Evolutionary conservation across 2,797 vertebrate species (phyloP), one percentile per base, ranked within the genome.

Genomic region (Sebastes nivosus): DNA sequence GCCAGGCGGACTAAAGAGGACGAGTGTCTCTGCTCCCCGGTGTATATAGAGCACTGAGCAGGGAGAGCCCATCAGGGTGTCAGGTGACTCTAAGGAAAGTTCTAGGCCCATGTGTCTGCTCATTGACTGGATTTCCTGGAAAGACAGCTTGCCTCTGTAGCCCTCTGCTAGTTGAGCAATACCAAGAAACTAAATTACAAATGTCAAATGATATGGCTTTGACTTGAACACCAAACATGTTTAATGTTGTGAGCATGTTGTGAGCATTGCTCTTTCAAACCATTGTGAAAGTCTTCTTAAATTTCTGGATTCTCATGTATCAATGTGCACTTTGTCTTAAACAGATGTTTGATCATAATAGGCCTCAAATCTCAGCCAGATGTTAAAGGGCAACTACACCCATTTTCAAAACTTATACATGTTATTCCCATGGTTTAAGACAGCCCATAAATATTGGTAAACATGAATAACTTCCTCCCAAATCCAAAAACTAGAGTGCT

Each of bases 21-120:
- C 20, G 85, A 94, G 75, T 34, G 77, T 74, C 77, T 81, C 75
- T 73, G 67, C 83, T 87, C 83, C n/a, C 73, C 38, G 29, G 88
- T 34, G 85, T 93, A 91, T 95, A 95, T 95, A 93, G 85, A 85
- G 72, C 64, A 25, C 82, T 25, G 85, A 65, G 80, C 71, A 75
- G 86, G 88, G 83, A 91, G 86, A 93, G 86, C 90, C 90, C 90
- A 89, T 64, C 52, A 25, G 73, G 76, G 88, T 88, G 93, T 96
- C 95, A 96, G 91, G 88, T 94, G 95, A 96, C 93, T 75, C 86
- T 24, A 82, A 75, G 91, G 94, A 96, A 96, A 85, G 89, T 96
- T 96, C 95, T 89, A 91, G 95, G 57, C 81, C 82, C 59, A 34
- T 27, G 38, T 77, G 38, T 84, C 75, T 85, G 73, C 81, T 73